These are phyloP conservation scores for Neodiprion virginianus DNA, from an alignment of 1,140 invertebrate genomes.

Conservation along the genomic window DNA sequence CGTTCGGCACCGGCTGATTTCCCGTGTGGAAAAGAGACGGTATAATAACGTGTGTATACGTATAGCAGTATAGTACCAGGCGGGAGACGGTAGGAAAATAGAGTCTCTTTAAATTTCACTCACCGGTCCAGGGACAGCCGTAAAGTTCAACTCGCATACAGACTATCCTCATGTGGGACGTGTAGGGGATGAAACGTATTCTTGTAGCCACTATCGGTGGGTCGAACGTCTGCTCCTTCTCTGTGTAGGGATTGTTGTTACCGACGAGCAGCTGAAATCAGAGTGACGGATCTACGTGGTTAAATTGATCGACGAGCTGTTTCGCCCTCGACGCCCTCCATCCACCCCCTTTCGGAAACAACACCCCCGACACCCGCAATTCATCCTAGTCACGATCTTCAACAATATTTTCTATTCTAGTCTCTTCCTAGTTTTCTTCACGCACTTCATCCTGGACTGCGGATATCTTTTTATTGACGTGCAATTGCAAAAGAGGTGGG, in stretches of 20 bases:
- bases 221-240: constrained; percentile 79
- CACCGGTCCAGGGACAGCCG: constrained; percentile 86
- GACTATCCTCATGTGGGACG: constrained; percentile 82
- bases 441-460: too few species aligned
- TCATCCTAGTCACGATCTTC: too few species aligned
- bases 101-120: constrained; percentile 59
- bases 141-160: constrained; percentile 91
- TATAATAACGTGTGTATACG: too few species aligned
- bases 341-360: too few species aligned
- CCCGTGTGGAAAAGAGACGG: too few species aligned
- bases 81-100: neutral
- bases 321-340: neutral
- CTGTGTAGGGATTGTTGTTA: constrained; percentile 87
- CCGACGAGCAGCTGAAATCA: constrained; percentile 77
- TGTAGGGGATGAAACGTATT: constrained; percentile 87
- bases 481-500: too few species aligned
- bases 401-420: too few species aligned
- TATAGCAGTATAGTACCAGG: too few species aligned
- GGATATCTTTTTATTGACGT: too few species aligned
- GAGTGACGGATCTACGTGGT: constrained; percentile 3
- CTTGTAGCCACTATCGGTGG: constrained; percentile 85
- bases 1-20: too few species aligned
- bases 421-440: too few species aligned
- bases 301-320: neutral
- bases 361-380: too few species aligned